Base-by-base conservation (phyloP, 2,113 vertebrate genomes). In the Poeciliopsis turrubarensis region DNA sequence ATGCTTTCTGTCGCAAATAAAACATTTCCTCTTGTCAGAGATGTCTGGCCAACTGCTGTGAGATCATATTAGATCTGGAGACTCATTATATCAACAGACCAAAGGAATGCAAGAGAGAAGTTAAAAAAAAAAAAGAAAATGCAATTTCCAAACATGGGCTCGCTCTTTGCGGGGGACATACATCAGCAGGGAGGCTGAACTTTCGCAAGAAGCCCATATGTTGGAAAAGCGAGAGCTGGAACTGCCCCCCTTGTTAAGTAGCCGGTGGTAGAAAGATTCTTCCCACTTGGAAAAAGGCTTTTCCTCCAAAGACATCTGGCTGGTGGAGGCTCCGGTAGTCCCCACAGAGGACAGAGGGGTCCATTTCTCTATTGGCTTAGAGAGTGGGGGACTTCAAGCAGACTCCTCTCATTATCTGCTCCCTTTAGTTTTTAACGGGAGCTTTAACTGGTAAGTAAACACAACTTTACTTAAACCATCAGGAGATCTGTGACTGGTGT, bases 181-280 rank as follows among this genome's bases (percentile, higher is more conserved):
- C 69, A 82, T 82, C 83, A 71, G 77, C 87, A 94, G 94, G 93
- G 93, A 94, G 91, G 91, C 94, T 93, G 88, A 91, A 78, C 91
- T 96, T 96, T 97, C 96, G 95, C 95, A 96, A 97, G 93, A 92
- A 78, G 57, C 76, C 90, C 92, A 89, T 92, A 92, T 91, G 92
- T 93, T 93, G 94, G 94, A 95, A 95, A 96, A 95, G 84, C 90
- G 95, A 95, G 96, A 94, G 93, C 79, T 94, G 96, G 97, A 95
- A 95, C 96, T 95, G 95, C 97, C 97, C 97, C 95, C 95, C 96
- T 95, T 96, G 94, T 98, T 98, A 98, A 98, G 97, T 93, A 96
- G 96, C 95, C 94, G 94, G 91, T 93, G 93, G 94, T 93, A 94
- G 93, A 93, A 93, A 95, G 95, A 94, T 89, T 95, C 96, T 95